Percentiles rank a stretch among this genome's conserved stretches.
Conservation (phyloP, 2,113 vertebrate species). For the Phyllopteryx taeniolatus region DNA sequence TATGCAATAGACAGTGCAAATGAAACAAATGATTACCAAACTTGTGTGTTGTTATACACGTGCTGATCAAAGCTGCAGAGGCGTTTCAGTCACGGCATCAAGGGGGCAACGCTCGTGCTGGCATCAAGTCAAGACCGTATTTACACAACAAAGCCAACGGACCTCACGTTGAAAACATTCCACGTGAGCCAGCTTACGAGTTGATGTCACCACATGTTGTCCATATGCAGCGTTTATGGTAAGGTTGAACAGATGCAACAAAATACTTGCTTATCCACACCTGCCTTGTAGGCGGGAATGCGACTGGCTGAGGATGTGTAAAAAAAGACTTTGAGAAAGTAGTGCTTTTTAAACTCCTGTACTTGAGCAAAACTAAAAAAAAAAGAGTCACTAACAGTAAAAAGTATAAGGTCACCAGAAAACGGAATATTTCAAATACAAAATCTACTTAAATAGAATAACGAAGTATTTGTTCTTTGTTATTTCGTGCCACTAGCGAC, state of each 20-base stretch:
- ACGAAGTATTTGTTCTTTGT: too few relatives aligned
- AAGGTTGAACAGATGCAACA: conserved; percentile 28
- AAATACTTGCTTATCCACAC: conserved; percentile 21
- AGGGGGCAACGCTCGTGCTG: conserved; percentile 22
- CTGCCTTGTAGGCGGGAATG: conserved; percentile 28
- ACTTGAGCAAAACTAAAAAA: background rate
- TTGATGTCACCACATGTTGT: conserved; percentile 23
- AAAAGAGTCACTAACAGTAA: background rate
- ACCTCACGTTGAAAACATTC: conserved; percentile 16
- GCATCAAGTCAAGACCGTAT: conserved; percentile 39
- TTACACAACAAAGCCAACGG: conserved; percentile 22
- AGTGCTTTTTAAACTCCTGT: background rate
- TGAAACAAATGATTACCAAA: background rate
- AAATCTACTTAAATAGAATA: background rate
- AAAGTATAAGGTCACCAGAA: background rate
- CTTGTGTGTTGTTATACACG: background rate
- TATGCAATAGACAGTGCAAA: background rate
- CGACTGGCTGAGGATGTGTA: conserved; percentile 10
- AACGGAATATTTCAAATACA: background rate
- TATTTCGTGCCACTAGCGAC: background rate
- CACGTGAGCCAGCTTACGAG: conserved; percentile 36
- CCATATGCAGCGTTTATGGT: conserved; percentile 48
- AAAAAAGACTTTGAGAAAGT: background rate
- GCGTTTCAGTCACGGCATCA: conserved; percentile 17
- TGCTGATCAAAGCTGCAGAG: conserved; percentile 38